Evolutionary conservation across 2,888 invertebrate genomes (phyloP).

Genomic region (Hypolimnas misippus): DNA sequence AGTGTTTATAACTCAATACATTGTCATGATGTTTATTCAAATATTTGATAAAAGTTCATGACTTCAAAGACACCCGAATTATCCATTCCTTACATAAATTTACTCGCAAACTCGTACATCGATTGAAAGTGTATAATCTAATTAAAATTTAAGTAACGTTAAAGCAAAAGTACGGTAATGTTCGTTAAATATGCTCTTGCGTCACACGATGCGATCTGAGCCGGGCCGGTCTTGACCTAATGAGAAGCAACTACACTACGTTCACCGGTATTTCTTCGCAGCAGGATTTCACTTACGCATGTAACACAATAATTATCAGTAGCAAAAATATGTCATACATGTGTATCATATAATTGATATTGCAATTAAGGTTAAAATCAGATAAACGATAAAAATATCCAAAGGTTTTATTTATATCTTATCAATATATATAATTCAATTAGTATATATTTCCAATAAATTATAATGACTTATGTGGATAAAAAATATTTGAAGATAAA

Average conservation of each 20-base stretch:
- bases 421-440: slow-evolving; percentile 11
- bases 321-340: not conserved
- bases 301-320: not conserved
- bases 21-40: not conserved
- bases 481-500: too few relatives aligned
- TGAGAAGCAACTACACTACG: slow-evolving; percentile 11
- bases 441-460: slow-evolving; percentile 3
- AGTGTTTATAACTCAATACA: not conserved
- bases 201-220: slow-evolving; percentile 19
- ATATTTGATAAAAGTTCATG: too few relatives aligned
- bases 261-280: not conserved
- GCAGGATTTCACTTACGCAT: not conserved
- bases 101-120: not conserved
- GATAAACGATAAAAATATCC: not conserved
- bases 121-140: not conserved
- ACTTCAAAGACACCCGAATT: too few relatives aligned
- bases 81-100: too few relatives aligned
- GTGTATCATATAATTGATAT: not conserved
- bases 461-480: too few relatives aligned
- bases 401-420: slow-evolving; percentile 7
- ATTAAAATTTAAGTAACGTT: not conserved
- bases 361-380: not conserved
- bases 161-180: not conserved
- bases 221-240: slow-evolving; percentile 34
- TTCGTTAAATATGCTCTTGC: slow-evolving; percentile 11